Base-by-base conservation (phyloP, 2,888 invertebrate species). In the Hypsopygia costalis region DNA sequence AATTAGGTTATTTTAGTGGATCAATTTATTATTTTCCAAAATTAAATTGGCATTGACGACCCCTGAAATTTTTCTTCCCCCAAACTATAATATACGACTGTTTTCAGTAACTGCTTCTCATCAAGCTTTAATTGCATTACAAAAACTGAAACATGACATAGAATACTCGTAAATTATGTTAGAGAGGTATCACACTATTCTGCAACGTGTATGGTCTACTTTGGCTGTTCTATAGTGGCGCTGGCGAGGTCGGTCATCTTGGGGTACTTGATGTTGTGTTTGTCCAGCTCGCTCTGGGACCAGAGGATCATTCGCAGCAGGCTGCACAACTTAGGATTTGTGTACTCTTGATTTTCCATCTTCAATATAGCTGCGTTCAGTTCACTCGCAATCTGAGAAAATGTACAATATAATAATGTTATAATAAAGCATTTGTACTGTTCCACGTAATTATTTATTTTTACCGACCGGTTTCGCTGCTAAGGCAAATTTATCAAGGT, bases 301-400 rank as follows among this genome's bases (percentile, higher is more conserved):
- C 98, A 99, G 33, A 98, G 89, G 57, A 99, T 95, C 80, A 98
- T 91, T 76, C 98, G 96, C 7, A 99, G 88, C 9, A 98, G 90
- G 63, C 95, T 97, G 67, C 97, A 97, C 42, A 99, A 90, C 73
- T 97, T 95, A 1, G 98, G 97, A 43, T 96, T 95, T 1, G 96
- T 97, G 35, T 95, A 94, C 69, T 97, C 96, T 70, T 95, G 94
- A 64, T 97, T 95, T 74, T 98, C 98, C 89, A 95, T 95, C 73
- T 97, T 96, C 40, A 99, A 87, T 58, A 99, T 98, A n/a, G 98
- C 98, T 35, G 98, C 97, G 82, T 99, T 99, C 10, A 99, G 90
- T 88, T 98, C 98, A 87, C 98, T 98, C 11, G 98, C 98, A 68
- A 98, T 95, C 95, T 95, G 69, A 30, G 27, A 33, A 25, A 7